phyloP scores from a whole-genome alignment of 2,888 invertebrate species.

The Chloroclysta siterata region DNA sequence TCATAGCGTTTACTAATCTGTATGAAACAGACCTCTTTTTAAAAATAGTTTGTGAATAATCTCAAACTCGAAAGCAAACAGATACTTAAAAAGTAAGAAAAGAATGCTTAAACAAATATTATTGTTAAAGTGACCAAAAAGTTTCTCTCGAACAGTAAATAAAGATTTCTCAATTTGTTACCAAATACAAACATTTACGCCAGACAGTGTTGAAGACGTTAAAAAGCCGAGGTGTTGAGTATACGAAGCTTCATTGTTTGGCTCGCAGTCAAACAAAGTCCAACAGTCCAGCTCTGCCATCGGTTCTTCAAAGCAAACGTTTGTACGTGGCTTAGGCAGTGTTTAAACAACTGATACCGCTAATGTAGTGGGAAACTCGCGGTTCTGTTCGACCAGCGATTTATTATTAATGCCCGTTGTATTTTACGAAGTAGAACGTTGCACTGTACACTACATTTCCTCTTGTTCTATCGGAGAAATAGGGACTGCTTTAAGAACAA shows the following conservation, averaged over 20 bases:
- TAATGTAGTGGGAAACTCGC: slow-evolving; percentile 66
- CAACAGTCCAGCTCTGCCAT: slow-evolving; percentile 46
- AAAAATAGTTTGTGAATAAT: slow-evolving; percentile 6
- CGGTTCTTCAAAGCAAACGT: slow-evolving; percentile 70
- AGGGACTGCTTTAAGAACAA: not conserved
- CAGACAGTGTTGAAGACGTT: slow-evolving; percentile 68
- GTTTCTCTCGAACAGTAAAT: slow-evolving; percentile 54
- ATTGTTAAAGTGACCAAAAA: slow-evolving; percentile 41
- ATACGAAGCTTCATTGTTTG: slow-evolving; percentile 73
- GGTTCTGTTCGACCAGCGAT: slow-evolving; percentile 49
- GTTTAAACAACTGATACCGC: slow-evolving; percentile 70
- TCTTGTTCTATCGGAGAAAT: slow-evolving; percentile 10
- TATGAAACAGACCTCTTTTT: slow-evolving; percentile 3
- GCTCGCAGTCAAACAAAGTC: slow-evolving; percentile 67
- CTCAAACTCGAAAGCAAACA: slow-evolving; percentile 26
- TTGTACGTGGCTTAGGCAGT: slow-evolving; percentile 45
- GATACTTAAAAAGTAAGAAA: slow-evolving; percentile 26
- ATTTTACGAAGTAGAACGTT: slow-evolving; percentile 42
- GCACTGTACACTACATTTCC: slow-evolving; percentile 40
- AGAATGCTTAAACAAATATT: slow-evolving; percentile 44
- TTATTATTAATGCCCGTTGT: slow-evolving; percentile 44
- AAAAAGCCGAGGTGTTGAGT: slow-evolving; percentile 76
- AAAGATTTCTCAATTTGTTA: slow-evolving; percentile 64
- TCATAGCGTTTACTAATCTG: too few species aligned
- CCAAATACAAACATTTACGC: slow-evolving; percentile 56